Percentiles rank a stretch among this genome's conserved stretches.
Evolutionary conservation across 1,140 invertebrate species (phyloP).

Genomic region (Meloidogyne hapla): DNA sequence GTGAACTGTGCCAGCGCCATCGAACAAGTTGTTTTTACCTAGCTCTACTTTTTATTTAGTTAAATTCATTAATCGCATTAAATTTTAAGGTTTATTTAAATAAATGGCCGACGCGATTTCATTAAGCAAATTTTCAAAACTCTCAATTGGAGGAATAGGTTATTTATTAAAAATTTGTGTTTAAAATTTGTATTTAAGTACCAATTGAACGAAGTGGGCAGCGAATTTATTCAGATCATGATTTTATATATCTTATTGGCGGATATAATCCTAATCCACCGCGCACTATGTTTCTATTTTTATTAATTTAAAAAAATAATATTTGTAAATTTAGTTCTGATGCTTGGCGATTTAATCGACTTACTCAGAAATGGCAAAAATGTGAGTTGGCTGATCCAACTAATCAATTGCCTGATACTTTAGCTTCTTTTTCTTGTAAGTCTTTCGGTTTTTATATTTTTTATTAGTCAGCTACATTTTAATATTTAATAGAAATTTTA

Average conservation of each 20-base stretch:
- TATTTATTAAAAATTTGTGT: no score
- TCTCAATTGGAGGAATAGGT: not conserved
- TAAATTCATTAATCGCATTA: no score
- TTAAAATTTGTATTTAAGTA: conserved; percentile 25
- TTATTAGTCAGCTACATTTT: not conserved
- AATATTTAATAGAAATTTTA: not conserved
- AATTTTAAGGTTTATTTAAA: no score
- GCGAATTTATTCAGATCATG: conserved; percentile 35
- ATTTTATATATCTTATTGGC: conserved; percentile 38
- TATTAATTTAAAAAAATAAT: not conserved
- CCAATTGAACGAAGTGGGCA: conserved; percentile 37
- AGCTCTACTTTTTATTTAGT: no score
- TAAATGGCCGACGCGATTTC: not conserved
- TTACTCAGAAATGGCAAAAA: conserved; percentile 36
- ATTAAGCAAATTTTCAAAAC: not conserved
- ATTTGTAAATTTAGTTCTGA: conserved; percentile 19
- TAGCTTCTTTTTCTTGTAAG: conserved; percentile 38
- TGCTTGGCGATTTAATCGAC: conserved; percentile 38
- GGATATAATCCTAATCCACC: conserved; percentile 28
- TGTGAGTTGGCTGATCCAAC: conserved; percentile 12
- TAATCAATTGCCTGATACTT: conserved; percentile 16
- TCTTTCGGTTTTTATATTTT: no score
- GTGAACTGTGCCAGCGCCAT: no score
- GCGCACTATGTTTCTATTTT: not conserved
- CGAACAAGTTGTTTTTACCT: no score